Conservation (phyloP, 2,797 vertebrate genomes). For the Garrulus glandarius region DNA sequence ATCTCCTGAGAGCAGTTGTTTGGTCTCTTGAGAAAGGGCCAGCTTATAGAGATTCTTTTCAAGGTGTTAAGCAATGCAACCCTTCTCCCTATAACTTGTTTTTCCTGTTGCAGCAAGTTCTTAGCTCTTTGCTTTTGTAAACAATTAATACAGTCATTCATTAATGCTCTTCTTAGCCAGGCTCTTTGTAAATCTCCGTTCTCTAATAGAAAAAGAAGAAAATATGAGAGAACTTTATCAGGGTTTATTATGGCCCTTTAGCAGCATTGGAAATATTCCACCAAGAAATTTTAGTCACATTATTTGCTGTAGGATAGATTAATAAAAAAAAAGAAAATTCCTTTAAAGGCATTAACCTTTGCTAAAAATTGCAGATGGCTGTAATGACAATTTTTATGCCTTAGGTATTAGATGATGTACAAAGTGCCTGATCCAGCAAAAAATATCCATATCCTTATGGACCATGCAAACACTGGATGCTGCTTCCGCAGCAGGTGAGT, state of each 20-base stretch:
- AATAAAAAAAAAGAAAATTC: not conserved
- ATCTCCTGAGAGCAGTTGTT: not conserved
- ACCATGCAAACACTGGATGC: not conserved
- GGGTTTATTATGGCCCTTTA: not conserved
- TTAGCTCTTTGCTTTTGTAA: not conserved
- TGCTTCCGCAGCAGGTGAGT: slow-evolving; percentile 27
- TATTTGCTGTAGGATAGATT: not conserved
- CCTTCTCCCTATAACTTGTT: not conserved
- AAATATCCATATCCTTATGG: slow-evolving; percentile 25
- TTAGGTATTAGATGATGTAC: slow-evolving; percentile 8
- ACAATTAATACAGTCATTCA: not conserved
- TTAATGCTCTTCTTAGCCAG: not conserved
- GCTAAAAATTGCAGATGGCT: slow-evolving; percentile 13
- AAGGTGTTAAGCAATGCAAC: not conserved
- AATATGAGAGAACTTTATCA: not conserved
- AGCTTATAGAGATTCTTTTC: not conserved
- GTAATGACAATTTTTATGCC: slow-evolving; percentile 7
- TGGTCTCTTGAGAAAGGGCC: not conserved
- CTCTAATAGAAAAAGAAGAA: not conserved
- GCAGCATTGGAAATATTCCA: not conserved
- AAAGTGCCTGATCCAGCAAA: slow-evolving; percentile 11
- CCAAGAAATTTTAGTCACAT: not conserved
- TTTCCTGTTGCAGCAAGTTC: not conserved
- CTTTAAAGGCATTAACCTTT: slow-evolving; percentile 30
- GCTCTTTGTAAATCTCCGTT: not conserved